Evolutionary conservation across 2,113 vertebrate species (phyloP).

Genomic region (Columbina picui): DNA sequence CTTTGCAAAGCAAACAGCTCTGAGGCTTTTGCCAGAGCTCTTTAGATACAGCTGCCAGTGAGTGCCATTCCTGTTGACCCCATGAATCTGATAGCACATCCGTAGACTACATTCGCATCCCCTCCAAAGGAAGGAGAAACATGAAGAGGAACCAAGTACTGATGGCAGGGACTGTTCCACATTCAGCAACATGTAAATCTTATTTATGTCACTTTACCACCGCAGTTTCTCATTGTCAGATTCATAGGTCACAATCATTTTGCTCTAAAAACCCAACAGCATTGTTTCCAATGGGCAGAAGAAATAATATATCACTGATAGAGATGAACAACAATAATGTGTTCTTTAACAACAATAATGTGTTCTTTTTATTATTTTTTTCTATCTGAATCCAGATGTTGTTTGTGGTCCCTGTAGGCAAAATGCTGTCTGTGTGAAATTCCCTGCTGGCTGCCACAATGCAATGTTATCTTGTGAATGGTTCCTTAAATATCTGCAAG

Average conservation of each 20-base stretch:
- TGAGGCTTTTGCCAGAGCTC: not conserved
- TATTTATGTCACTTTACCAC: not conserved
- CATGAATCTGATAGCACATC: not conserved
- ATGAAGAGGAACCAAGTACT: not conserved
- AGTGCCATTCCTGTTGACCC: not conserved
- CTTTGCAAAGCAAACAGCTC: not conserved
- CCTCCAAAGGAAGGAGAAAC: not conserved
- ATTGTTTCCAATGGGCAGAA: not conserved
- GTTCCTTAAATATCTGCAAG: constrained; percentile 71
- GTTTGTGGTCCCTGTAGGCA: constrained; percentile 22
- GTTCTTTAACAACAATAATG: not conserved
- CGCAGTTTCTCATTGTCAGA: not conserved
- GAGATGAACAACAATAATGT: not conserved
- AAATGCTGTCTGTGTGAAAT: constrained; percentile 48
- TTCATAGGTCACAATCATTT: not conserved
- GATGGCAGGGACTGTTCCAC: not conserved
- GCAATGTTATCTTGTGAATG: constrained; percentile 47
- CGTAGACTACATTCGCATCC: not conserved
- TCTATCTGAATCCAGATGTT: constrained; percentile 43
- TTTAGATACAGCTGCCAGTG: not conserved
- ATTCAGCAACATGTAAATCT: not conserved
- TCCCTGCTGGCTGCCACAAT: constrained; percentile 49
- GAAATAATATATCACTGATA: not conserved
- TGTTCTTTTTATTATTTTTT: constrained; percentile 4
- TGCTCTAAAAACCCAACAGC: not conserved